These are phyloP conservation scores for Pterostichus madidus DNA, from an alignment of 2,888 invertebrate genomes.

Conservation along the genomic window DNA sequence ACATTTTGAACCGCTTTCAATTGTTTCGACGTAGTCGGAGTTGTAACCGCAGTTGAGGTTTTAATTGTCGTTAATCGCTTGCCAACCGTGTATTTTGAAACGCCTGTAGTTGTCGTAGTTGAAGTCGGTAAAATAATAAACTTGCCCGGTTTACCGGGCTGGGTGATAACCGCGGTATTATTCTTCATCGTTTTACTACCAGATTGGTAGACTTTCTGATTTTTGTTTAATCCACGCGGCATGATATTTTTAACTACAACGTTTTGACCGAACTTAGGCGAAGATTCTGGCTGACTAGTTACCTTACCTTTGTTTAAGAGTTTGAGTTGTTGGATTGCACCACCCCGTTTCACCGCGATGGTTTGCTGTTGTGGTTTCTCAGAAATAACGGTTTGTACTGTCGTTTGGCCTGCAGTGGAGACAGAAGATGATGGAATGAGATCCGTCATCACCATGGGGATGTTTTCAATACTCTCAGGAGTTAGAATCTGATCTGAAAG, in stretches of 20 bases:
- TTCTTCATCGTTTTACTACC: conserved; percentile 70
- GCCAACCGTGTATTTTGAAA: conserved; percentile 73
- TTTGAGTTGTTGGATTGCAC: conserved; percentile 67
- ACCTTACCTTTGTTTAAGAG: conserved; percentile 70
- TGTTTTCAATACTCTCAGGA: conserved; percentile 84
- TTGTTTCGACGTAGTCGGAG: conserved; percentile 76
- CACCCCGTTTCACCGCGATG: conserved; percentile 34
- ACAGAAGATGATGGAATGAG: conserved; percentile 68
- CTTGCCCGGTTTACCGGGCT: conserved; percentile 71
- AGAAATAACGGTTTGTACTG: conserved; percentile 58
- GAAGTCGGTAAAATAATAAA: conserved; percentile 71
- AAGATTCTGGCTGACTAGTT: conserved; percentile 66
- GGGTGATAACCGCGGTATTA: conserved; percentile 70
- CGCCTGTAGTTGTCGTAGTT: conserved; percentile 67
- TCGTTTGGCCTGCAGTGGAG: conserved; percentile 59
- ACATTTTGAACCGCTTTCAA: conserved; percentile 73
- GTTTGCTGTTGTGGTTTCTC: conserved; percentile 69
- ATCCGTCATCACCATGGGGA: conserved; percentile 81
- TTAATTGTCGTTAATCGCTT: conserved; percentile 78
- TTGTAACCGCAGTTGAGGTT: conserved; percentile 70
- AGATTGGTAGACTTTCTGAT: conserved; percentile 70
- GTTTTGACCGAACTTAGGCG: conserved; percentile 68
- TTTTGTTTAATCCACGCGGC: conserved; percentile 57
- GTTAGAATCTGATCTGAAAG: conserved; percentile 85
- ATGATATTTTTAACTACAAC: conserved; percentile 59